Conservation (phyloP, 37 sponge, comb jelly and placozoan species). For the Beroe forskalii region DNA sequence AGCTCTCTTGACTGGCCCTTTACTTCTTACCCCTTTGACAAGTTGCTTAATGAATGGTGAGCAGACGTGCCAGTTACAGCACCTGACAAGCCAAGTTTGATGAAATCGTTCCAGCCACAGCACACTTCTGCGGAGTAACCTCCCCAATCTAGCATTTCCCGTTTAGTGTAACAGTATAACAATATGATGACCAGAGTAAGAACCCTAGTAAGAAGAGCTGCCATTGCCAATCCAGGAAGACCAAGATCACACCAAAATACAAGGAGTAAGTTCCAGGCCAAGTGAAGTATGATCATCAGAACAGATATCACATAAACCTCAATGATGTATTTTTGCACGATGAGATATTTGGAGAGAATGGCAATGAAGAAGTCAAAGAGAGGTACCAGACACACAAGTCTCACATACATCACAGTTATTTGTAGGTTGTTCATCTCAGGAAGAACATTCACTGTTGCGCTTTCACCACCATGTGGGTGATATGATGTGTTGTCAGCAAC, state of each 20-base stretch:
- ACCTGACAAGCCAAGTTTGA: slow-evolving; percentile 49
- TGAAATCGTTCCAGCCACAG: slow-evolving; percentile 9
- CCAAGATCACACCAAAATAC: background rate
- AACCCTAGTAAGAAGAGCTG: slow-evolving; percentile 22
- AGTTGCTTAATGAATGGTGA: too few species aligned
- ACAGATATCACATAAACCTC: slow-evolving; percentile 13
- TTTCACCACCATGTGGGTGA: background rate
- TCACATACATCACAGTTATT: slow-evolving; percentile 21
- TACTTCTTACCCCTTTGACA: too few species aligned
- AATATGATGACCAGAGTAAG: background rate
- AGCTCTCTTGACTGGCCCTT: too few species aligned
- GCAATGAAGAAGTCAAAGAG: slow-evolving; percentile 30
- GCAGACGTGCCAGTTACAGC: too few species aligned
- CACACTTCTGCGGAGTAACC: slow-evolving; percentile 39
- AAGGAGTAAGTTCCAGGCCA: background rate
- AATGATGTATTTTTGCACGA: background rate
- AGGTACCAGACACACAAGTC: slow-evolving; percentile 23
- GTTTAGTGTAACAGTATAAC: background rate
- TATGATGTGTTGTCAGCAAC: background rate
- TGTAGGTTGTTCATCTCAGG: background rate
- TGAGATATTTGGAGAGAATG: background rate
- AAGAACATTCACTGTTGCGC: background rate
- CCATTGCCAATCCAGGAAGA: background rate
- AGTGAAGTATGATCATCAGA: slow-evolving; percentile 7
- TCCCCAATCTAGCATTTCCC: slow-evolving; percentile 8